These are phyloP conservation scores for Gephyroberyx darwinii DNA, from an alignment of 2,797 vertebrate genomes.

Conservation along the genomic window DNA sequence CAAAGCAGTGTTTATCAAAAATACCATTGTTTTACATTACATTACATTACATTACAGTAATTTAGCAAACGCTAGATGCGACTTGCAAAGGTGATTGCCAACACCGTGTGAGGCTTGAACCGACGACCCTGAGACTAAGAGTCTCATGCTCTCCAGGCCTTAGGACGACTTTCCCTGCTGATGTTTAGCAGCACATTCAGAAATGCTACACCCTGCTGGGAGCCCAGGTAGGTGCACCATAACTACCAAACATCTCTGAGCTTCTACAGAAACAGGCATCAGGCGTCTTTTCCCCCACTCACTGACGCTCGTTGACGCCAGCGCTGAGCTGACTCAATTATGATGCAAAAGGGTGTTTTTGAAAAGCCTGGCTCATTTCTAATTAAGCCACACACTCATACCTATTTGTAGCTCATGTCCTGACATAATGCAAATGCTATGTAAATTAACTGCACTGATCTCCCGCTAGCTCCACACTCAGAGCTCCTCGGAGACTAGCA, in stretches of 20 bases:
- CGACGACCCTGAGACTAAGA: no score
- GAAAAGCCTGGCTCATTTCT: conserved; percentile 82
- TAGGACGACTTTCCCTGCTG: neutral
- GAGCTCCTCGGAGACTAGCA: conserved; percentile 75
- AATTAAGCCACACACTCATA: conserved; percentile 86
- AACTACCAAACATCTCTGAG: conserved; percentile 77
- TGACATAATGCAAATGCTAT: conserved; percentile 86
- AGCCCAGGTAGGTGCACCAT: conserved; percentile 69
- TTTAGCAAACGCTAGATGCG: no score
- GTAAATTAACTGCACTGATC: conserved; percentile 84
- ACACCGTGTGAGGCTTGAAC: no score
- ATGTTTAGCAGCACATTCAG: conserved; percentile 6
- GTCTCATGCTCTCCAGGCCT: neutral
- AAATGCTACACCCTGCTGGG: conserved; percentile 40
- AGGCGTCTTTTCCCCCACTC: conserved; percentile 68
- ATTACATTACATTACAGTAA: no score
- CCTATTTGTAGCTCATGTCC: conserved; percentile 86
- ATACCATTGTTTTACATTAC: conserved; percentile 17
- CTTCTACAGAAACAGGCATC: conserved; percentile 72
- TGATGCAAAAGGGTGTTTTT: conserved; percentile 82
- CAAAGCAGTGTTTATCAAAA: conserved; percentile 1
- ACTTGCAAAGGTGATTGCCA: no score
- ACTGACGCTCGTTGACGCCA: conserved; percentile 68
- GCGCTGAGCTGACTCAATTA: conserved; percentile 79
- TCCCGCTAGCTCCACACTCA: conserved; percentile 77